These are phyloP conservation scores for Perithous albicinctus DNA, from an alignment of 2,888 invertebrate species.

Conservation along the genomic window DNA sequence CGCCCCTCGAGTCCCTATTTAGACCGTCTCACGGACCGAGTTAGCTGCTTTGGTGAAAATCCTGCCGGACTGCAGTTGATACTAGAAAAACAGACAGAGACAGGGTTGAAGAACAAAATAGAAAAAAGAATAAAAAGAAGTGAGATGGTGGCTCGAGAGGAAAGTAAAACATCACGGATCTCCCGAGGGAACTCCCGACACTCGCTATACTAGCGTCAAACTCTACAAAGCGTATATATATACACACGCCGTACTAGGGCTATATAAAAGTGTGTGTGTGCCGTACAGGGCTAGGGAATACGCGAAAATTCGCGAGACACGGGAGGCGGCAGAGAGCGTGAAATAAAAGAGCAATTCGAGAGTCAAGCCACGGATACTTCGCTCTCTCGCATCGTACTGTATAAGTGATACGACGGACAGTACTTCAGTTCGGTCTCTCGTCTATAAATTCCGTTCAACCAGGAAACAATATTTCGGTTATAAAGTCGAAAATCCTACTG, in stretches of 20 bases:
- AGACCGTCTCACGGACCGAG: constrained; percentile 28
- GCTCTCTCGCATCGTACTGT: neutral
- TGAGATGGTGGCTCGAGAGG: constrained; percentile 11
- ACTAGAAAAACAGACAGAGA: constrained; percentile 28
- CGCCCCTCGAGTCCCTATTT: constrained; percentile 48
- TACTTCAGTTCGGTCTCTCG: neutral
- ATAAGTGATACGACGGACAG: constrained; percentile 37
- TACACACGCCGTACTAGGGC: too few relatives aligned
- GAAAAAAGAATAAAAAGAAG: neutral
- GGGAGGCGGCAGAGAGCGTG: constrained; percentile 12
- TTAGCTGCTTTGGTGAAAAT: constrained; percentile 32
- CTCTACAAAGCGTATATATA: neutral
- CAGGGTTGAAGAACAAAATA: neutral
- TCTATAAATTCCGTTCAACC: constrained; percentile 35
- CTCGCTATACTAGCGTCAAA: neutral
- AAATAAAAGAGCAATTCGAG: constrained; percentile 45
- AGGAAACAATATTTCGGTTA: constrained; percentile 47
- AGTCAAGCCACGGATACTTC: constrained; percentile 25
- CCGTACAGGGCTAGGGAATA: neutral
- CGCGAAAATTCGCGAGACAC: constrained; percentile 48
- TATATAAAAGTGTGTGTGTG: too few relatives aligned
- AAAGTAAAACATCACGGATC: constrained; percentile 49
- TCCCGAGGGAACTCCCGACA: constrained; percentile 52
- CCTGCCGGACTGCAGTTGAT: constrained; percentile 1
- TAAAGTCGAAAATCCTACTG: constrained; percentile 31